phyloP scores from a whole-genome alignment of 35 echinoderm and acorn worm species.

The Stichopus chloronotus region DNA sequence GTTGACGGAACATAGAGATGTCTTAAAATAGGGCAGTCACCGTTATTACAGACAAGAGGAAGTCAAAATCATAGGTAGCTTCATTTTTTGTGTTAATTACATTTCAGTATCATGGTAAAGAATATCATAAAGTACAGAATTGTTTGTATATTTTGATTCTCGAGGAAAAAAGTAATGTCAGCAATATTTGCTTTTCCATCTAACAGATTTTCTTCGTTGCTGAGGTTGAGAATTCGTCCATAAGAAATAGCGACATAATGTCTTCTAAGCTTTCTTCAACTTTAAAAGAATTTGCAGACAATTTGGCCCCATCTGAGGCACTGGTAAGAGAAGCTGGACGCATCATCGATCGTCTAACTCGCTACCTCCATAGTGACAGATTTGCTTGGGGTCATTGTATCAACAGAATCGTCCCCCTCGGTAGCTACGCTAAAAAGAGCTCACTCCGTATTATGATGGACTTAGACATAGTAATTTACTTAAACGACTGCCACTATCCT shows the following conservation, averaged over 20 bases:
- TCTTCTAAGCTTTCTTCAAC: background rate
- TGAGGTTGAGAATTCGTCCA: background rate
- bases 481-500: constrained; percentile 36
- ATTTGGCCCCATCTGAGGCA: background rate
- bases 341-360: constrained; percentile 10
- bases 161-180: no score
- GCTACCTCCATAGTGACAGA: background rate
- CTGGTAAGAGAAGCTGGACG: background rate
- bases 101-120: no score
- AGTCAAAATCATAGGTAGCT: no score
- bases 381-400: background rate
- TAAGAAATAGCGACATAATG: background rate
- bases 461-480: constrained; percentile 33
- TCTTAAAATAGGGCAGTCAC: no score
- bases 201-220: no score
- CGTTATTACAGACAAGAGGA: no score
- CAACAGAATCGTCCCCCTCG: background rate
- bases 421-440: constrained; percentile 33
- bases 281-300: constrained; percentile 3
- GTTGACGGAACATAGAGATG: no score
- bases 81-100: no score
- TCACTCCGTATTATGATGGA: constrained; percentile 53
- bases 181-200: no score
- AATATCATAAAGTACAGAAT: no score
- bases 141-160: no score